phyloP scores from a whole-genome alignment of 2,888 invertebrate species.

The Acanthosoma haemorrhoidale region DNA sequence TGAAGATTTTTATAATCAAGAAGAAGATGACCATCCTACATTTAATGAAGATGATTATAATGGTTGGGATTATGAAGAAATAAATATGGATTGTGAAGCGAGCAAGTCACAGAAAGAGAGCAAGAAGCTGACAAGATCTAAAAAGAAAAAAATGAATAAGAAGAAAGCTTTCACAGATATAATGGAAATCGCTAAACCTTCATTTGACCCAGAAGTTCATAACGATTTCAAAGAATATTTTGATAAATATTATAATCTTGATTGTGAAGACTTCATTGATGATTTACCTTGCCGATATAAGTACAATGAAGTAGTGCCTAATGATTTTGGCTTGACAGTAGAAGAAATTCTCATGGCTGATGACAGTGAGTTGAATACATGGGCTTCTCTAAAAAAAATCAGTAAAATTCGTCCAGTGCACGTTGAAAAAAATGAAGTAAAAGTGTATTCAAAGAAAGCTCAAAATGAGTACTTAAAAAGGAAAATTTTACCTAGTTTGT shows the following conservation, averaged over 20 bases:
- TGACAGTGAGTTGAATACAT: conserved; percentile 89
- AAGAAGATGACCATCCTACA: conserved; percentile 70
- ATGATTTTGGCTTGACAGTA: conserved; percentile 81
- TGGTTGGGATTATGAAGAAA: conserved; percentile 18
- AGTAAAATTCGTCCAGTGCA: conserved; percentile 69
- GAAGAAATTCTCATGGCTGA: conserved; percentile 92
- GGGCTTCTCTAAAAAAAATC: conserved; percentile 88
- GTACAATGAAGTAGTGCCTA: conserved; percentile 81
- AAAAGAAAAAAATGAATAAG: conserved; percentile 55
- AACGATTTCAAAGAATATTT: conserved; percentile 80
- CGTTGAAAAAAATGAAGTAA: conserved; percentile 73
- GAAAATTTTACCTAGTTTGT: conserved; percentile 74
- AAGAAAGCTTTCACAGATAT: conserved; percentile 71
- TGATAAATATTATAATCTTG: conserved; percentile 90
- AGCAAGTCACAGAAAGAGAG: conserved; percentile 19
- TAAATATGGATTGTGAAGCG: conserved; percentile 28
- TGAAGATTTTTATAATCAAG: conserved; percentile 76
- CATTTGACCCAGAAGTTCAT: conserved; percentile 67
- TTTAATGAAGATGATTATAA: conserved; percentile 62
- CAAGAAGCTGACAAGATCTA: conserved; percentile 55
- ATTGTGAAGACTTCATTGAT: conserved; percentile 92
- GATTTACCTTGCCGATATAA: conserved; percentile 89
- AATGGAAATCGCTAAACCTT: conserved; percentile 65
- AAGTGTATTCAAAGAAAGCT: conserved; percentile 67
- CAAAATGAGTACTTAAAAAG: conserved; percentile 67